These are phyloP conservation scores for Brachionus rotundiformis DNA, from an alignment of 1,140 invertebrate genomes.

Conservation along the genomic window DNA sequence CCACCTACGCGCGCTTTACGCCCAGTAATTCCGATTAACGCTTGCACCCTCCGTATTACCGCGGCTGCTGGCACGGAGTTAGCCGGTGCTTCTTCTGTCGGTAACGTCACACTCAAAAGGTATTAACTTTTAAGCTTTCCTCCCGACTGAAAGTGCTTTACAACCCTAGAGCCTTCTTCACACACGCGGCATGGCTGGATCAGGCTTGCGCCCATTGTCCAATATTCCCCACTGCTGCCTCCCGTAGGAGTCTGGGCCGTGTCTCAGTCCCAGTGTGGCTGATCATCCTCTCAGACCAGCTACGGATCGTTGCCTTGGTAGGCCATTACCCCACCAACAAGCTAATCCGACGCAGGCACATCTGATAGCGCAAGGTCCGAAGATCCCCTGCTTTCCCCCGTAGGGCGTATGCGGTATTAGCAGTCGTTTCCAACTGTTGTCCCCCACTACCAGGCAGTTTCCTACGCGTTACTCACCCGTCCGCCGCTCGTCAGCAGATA, in stretches of 20 bases:
- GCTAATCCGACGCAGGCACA: constrained; percentile 60
- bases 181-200: constrained; percentile 65
- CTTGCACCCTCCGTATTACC: constrained; percentile 67
- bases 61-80: constrained; percentile 67
- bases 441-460: constrained; percentile 58
- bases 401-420: too few relatives aligned
- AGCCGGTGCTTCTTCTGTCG: constrained; percentile 63
- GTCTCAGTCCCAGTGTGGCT: constrained; percentile 67
- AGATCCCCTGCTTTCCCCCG: too few relatives aligned
- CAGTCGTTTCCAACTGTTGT: constrained; percentile 55
- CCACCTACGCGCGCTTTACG: constrained; percentile 65
- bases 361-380: constrained; percentile 55
- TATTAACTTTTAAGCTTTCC: too few relatives aligned
- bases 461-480: constrained; percentile 65
- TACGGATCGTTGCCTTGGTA: constrained; percentile 66
- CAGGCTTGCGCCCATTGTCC: constrained; percentile 66
- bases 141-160: too few relatives aligned
- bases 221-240: constrained; percentile 67
- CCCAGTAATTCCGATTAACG: constrained; percentile 67
- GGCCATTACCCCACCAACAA: constrained; percentile 66
- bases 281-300: constrained; percentile 65
- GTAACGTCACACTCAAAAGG: too few relatives aligned
- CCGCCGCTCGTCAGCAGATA: constrained; percentile 60
- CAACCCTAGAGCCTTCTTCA: too few relatives aligned
- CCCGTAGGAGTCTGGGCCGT: constrained; percentile 67